Evolutionary conservation across 1,140 invertebrate species (phyloP), one percentile per base, ranked within the genome.

Genomic region (Ephestia elutella): DNA sequence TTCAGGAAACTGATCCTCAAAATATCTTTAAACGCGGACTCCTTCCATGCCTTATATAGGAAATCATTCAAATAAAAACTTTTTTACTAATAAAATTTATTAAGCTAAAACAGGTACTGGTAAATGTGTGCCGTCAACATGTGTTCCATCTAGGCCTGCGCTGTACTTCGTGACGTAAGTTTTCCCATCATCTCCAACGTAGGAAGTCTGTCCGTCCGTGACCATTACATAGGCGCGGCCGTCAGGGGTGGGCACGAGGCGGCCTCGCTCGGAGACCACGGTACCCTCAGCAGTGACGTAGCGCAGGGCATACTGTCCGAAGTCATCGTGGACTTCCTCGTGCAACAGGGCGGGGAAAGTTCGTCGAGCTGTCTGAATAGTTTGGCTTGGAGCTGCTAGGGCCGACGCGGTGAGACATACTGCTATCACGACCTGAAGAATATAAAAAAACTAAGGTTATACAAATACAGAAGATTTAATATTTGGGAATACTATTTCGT

Each of bases 281-380:
- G 78, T 86, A 11, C 86, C 83, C 57, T 87, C 82, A 17, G 72
- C 83, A 30, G 81, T 82, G 30, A 82, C 63, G 63, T 87, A 89
- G 4, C 77, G 78, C 15, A 87, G 69, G 5, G 86, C 70, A 61
- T 79, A 89, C 66, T 87, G 83, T 10, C 87, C 87, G 21, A 59
- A 68, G 17, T 86, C 78, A 53, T 89, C 85, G 54, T 80, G 81
- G 9, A 79, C 67, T 51, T 86, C 82, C 18, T 85, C 80, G 15
- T 75, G 72, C 20, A 71, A 49, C 0, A 78, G 48, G 0, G 75
- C 77, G 0, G 75, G 73, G 7, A 78, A 49, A 0, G 57, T 28
- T 2, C 70, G 55, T 2, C 56, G 20, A 13, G 56, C 38, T 0
- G 28, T 20, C 0, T 19, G 13, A 4, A 18, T 49, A 18, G 53